Evolutionary conservation across 2,888 invertebrate genomes (phyloP).

Genomic region (Lamproptera curius): DNA sequence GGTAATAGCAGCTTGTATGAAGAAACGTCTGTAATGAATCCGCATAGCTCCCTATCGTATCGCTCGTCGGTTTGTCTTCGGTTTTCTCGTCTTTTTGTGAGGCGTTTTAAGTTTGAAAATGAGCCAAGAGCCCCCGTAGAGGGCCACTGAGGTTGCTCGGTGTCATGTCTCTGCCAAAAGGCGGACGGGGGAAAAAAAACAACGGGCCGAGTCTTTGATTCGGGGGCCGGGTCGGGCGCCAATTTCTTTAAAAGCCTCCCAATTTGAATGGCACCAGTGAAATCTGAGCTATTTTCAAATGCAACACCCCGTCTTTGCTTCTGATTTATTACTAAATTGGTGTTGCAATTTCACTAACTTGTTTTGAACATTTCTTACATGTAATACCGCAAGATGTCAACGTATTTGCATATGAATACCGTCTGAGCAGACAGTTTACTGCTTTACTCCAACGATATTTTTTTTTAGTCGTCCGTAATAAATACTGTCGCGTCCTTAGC

Average conservation of each 20-base stretch:
- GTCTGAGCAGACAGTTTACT: too few relatives aligned
- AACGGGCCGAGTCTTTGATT: slow-evolving; percentile 12
- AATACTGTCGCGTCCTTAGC: too few relatives aligned
- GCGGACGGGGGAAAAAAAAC: slow-evolving; percentile 6
- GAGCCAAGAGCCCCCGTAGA: slow-evolving; percentile 14
- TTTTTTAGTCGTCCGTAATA: too few relatives aligned
- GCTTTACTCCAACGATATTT: too few relatives aligned
- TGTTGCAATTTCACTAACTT: too few relatives aligned
- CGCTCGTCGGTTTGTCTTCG: slow-evolving; percentile 15
- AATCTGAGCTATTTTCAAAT: slow-evolving; percentile 5
- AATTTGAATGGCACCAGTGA: slow-evolving; percentile 16
- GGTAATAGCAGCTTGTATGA: too few relatives aligned
- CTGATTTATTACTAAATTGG: too few relatives aligned
- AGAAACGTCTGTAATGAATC: too few relatives aligned
- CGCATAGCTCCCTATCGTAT: slow-evolving; percentile 10
- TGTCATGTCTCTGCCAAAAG: slow-evolving; percentile 20
- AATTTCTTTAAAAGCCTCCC: slow-evolving; percentile 22
- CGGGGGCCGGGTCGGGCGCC: slow-evolving; percentile 9
- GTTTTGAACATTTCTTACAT: too few relatives aligned
- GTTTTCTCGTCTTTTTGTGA: slow-evolving; percentile 13
- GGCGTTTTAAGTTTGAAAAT: slow-evolving; percentile 20
- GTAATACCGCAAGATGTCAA: too few relatives aligned
- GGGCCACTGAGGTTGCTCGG: slow-evolving; percentile 17
- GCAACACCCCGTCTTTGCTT: too few relatives aligned
- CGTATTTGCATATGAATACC: too few relatives aligned